phyloP scores from a whole-genome alignment of 2,113 vertebrate genomes.

The Aramus guarauna region DNA sequence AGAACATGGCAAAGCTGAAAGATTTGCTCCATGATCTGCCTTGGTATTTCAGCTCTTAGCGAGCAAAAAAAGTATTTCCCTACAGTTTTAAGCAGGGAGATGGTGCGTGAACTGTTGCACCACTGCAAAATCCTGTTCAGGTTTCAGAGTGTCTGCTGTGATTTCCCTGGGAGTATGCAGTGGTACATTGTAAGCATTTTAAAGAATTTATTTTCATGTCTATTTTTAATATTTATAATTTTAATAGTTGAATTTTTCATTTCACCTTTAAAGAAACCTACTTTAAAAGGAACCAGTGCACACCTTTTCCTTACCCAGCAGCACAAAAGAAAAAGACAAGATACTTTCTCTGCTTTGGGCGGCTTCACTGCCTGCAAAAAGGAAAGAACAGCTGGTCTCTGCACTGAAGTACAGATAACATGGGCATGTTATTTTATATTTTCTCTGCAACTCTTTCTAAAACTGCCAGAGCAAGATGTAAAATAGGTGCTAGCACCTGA shows the following conservation, averaged over 20 bases:
- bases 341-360: neutral
- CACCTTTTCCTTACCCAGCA: neutral
- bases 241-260: neutral
- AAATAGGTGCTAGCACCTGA: neutral
- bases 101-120: neutral
- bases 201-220: neutral
- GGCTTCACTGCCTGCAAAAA: neutral
- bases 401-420: neutral
- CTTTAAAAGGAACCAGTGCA: neutral
- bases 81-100: neutral
- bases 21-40: neutral
- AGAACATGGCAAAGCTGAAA: neutral
- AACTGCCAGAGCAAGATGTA: neutral
- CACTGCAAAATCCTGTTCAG: neutral
- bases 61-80: neutral
- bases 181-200: neutral
- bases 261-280: neutral
- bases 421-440: neutral
- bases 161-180: neutral
- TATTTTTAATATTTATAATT: neutral
- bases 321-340: neutral
- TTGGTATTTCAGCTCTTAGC: neutral
- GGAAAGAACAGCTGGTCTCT: neutral
- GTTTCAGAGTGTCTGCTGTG: neutral
- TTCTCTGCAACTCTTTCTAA: neutral